These are phyloP conservation scores for Ormyrus rosae DNA, from an alignment of 2,888 invertebrate genomes.

Conservation along the genomic window DNA sequence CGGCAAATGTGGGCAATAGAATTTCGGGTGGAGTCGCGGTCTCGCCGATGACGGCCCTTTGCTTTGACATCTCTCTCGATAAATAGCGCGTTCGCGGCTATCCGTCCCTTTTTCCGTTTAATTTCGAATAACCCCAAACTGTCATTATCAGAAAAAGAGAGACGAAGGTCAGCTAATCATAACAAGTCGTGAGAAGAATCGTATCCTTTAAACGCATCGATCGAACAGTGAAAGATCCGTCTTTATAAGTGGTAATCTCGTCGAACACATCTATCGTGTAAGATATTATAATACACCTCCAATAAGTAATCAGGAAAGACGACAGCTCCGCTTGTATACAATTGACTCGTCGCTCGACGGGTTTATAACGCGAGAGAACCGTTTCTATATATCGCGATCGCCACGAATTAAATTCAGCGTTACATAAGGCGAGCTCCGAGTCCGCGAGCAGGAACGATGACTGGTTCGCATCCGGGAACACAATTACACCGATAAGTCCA, in stretches of 20 bases:
- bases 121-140: background rate
- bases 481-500: too few relatives aligned
- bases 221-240: background rate
- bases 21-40: too few relatives aligned
- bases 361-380: background rate
- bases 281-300: background rate
- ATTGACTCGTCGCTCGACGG: background rate
- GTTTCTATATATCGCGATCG: background rate
- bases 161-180: constrained; percentile 20
- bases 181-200: background rate
- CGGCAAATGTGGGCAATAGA: too few relatives aligned
- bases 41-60: too few relatives aligned
- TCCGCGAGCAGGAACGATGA: constrained; percentile 23
- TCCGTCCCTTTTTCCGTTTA: background rate
- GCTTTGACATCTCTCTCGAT: too few relatives aligned
- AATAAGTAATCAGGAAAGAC: constrained; percentile 7
- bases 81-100: background rate
- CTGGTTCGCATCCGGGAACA: background rate
- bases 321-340: constrained; percentile 14
- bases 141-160: background rate
- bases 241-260: background rate
- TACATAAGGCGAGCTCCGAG: background rate
- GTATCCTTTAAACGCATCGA: too few relatives aligned
- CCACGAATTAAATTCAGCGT: too few relatives aligned
- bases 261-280: constrained; percentile 11